Conservation (phyloP, 2,888 invertebrate genomes). For the Dusona sp. region DNA sequence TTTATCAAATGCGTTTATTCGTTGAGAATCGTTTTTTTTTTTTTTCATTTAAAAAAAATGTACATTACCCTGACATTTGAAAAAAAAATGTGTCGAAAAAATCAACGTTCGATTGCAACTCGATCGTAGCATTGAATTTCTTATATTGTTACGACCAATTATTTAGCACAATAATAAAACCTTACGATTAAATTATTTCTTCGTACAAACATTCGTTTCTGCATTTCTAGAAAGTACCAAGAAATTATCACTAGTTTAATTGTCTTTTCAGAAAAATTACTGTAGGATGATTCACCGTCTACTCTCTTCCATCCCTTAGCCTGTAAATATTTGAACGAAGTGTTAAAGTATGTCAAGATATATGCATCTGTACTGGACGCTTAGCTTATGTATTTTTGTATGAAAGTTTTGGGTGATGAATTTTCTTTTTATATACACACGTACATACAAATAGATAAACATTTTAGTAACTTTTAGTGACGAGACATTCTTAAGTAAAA, state of each 20-base stretch:
- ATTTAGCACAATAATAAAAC: not conserved
- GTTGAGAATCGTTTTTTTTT: not conserved
- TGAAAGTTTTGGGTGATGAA: conserved; percentile 20
- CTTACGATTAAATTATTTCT: not conserved
- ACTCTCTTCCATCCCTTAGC: conserved; percentile 17
- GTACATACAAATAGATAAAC: conserved; percentile 1
- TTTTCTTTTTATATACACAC: not conserved
- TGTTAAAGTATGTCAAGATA: conserved; percentile 19
- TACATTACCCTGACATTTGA: not conserved
- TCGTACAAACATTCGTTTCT: conserved; percentile 35
- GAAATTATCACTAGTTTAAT: conserved; percentile 78
- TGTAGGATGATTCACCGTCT: conserved; percentile 5
- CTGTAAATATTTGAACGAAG: conserved; percentile 23
- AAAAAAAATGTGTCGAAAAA: not conserved
- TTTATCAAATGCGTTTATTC: not conserved
- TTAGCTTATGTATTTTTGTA: conserved; percentile 41
- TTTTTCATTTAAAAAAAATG: not conserved
- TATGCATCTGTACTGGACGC: conserved; percentile 27
- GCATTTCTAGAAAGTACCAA: conserved; percentile 19
- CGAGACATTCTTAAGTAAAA: not conserved
- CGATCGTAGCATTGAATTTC: not conserved
- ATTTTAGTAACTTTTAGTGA: not conserved
- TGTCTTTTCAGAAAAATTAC: conserved; percentile 77
- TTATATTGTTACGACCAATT: conserved; percentile 1
- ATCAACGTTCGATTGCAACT: not conserved